Base-by-base conservation (phyloP, 1,140 invertebrate species). In the Drosophila ogumai region DNA sequence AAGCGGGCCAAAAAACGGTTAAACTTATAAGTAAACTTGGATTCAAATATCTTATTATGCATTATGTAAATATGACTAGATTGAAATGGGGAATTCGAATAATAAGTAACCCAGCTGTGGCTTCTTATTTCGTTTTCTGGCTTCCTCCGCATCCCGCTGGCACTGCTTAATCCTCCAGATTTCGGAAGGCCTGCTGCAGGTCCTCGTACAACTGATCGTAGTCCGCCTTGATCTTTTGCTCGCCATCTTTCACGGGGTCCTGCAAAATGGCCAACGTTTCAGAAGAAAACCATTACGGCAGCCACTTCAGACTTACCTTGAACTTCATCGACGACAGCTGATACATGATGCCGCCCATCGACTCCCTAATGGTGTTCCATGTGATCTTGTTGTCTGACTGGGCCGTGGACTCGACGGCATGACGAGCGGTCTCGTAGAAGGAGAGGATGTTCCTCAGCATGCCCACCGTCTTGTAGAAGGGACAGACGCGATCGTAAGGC, bases 311-410 rank as follows among this genome's bases (percentile, higher is more conserved):
- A n/a, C 82, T 88, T 91, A 98, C 98, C 96, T 99, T 99, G 94
- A 99, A 99, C 94, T 99, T 99, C 99, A 99, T 99, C 86, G 97
- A 98, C 85, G 97, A 99, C 49, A 99, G 95, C 93, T 99, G 98
- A 94, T 99, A 99, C 59, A 99, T 95, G 79, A 99, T 97, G 86
- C 97, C 96, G 74, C 96, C 96, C 98, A 99, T 98, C 74, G 97
- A 96, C 91, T 99, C 99, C 52, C 97, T 95, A 87, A 99, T 99
- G 31, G 98, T 97, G 82, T 96, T 96, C 98, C 98, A 99, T 59
- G 99, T 99, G 79, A 99, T 98, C 94, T 99, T 99, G 94, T 99
- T 99, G 93, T 99, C 99, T 63, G 98, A 98, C 94, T 99, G 98
- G 22, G 99, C 98, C 31, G 99, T 99, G 36, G 97, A 96, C 94